phyloP scores from a whole-genome alignment of 2,113 vertebrate species.

The Procavia capensis region DNA sequence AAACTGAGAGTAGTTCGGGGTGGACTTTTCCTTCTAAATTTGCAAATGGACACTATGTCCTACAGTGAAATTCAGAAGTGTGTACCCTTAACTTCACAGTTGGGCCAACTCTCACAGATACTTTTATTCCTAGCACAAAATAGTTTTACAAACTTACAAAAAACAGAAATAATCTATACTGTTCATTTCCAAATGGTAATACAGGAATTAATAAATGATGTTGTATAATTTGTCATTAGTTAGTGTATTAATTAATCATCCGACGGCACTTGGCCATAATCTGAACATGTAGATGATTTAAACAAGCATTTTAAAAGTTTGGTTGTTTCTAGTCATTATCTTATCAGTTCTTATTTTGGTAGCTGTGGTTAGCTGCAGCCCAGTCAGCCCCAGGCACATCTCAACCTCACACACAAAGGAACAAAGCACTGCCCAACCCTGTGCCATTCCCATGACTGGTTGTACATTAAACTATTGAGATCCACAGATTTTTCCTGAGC shows the following conservation, averaged over 20 bases:
- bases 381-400: background rate
- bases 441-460: background rate
- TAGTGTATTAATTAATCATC: background rate
- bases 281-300: background rate
- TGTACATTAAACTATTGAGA: background rate
- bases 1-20: background rate
- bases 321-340: background rate
- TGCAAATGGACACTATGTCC: no score
- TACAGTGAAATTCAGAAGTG: background rate
- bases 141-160: background rate
- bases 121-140: background rate
- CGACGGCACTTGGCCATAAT: no score
- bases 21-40: background rate
- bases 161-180: background rate
- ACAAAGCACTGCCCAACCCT: background rate
- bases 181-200: background rate
- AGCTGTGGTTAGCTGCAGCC: no score
- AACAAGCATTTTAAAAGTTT: background rate
- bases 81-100: background rate
- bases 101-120: background rate
- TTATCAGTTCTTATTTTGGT: background rate
- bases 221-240: background rate
- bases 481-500: no score
- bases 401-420: background rate
- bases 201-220: background rate